A percentile compares a stretch with the other conserved stretches of the same genome.
These are phyloP conservation scores for Hypena proboscidalis DNA, from an alignment of 2,888 invertebrate species.

Conservation along the genomic window DNA sequence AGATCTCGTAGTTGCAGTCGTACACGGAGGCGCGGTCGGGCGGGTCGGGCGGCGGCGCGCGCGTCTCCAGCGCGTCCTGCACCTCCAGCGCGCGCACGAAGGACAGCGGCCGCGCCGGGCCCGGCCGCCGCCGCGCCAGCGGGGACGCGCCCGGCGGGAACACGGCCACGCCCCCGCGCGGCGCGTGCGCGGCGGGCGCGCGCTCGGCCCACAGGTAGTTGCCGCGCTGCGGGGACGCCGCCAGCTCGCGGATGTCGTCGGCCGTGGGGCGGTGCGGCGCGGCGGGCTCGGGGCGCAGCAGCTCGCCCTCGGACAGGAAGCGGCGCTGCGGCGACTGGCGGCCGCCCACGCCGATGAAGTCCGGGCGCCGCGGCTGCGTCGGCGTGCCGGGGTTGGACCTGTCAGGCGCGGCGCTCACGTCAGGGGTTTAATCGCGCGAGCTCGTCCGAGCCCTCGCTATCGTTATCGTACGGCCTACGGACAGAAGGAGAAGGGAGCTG, in stretches of 20 bases:
- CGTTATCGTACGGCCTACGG: slow-evolving; percentile 85
- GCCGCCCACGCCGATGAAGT: slow-evolving; percentile 92
- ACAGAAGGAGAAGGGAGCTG: slow-evolving; percentile 84
- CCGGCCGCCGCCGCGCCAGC: slow-evolving; percentile 80
- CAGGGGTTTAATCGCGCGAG: slow-evolving; percentile 84
- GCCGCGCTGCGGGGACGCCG: slow-evolving; percentile 92
- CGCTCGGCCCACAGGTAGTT: slow-evolving; percentile 84
- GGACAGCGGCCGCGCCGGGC: slow-evolving; percentile 90
- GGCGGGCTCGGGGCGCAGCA: slow-evolving; percentile 90
- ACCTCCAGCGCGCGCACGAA: slow-evolving; percentile 96
- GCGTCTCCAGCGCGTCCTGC: slow-evolving; percentile 94
- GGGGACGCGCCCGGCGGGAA: slow-evolving; percentile 71
- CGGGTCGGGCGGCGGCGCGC: slow-evolving; percentile 81
- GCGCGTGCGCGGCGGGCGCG: slow-evolving; percentile 51
- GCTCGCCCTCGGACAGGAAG: slow-evolving; percentile 93
- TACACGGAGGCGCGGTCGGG: slow-evolving; percentile 96
- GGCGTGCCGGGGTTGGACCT: slow-evolving; percentile 97
- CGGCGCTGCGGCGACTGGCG: slow-evolving; percentile 90
- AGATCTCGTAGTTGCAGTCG: slow-evolving; percentile 98
- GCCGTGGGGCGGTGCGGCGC: slow-evolving; percentile 85
- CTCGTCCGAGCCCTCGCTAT: slow-evolving; percentile 83
- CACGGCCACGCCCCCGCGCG: slow-evolving; percentile 57
- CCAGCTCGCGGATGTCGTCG: slow-evolving; percentile 94
- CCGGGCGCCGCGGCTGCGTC: slow-evolving; percentile 94
- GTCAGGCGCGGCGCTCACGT: slow-evolving; percentile 80